Evolutionary conservation across 2,113 vertebrate genomes (phyloP), one percentile per base, ranked within the genome.

Genomic region (Rhombomys opimus): DNA sequence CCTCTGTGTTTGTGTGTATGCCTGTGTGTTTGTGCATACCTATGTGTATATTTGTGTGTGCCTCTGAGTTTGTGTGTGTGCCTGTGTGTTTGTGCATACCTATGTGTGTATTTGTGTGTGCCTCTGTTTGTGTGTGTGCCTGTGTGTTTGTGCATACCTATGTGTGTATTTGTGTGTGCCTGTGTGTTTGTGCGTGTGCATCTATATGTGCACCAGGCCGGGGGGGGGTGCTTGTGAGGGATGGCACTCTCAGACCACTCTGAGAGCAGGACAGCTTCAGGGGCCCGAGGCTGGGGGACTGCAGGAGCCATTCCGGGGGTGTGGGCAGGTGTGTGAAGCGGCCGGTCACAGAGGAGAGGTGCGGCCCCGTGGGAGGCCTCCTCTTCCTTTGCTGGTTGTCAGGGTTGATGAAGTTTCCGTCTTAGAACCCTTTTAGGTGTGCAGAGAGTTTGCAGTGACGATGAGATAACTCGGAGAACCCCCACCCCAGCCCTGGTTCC

Each of bases 401-500:
- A 63, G 25, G 46, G 81, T 86, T 72, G 27, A 32, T 46, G 54
- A 75, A 6, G 22, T 73, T 78, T 8, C 17, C 38, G 41, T 68
- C 73, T 89, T 86, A 68, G 30, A 73, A 50, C 3, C 17, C 32
- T 12, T 86, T 95, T 73, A 78, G 7, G 41, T 91, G 35, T 27
- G 5, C 35, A 20, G 46, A 38, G 38, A 86, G 67, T 22, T 68
- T 52, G 17, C 18, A 35, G 0, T n/a, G 65, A 35, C 61, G 22
- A 6, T 15, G 3, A 75, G n/a, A 46, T 23, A 77, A 30, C 3
- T 0, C 23, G 30, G 77, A 89, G 35, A 65, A 30, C 11, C 68
- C 23, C 32, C 11, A 0, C 12, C 7, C n/a, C 8, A 11, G 0
- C 41, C 22, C n/a, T 15, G 17, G 35, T 9, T 35, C 12, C 46